These are phyloP conservation scores for Coelopa pilipes DNA, from an alignment of 2,888 invertebrate species.

Conservation along the genomic window DNA sequence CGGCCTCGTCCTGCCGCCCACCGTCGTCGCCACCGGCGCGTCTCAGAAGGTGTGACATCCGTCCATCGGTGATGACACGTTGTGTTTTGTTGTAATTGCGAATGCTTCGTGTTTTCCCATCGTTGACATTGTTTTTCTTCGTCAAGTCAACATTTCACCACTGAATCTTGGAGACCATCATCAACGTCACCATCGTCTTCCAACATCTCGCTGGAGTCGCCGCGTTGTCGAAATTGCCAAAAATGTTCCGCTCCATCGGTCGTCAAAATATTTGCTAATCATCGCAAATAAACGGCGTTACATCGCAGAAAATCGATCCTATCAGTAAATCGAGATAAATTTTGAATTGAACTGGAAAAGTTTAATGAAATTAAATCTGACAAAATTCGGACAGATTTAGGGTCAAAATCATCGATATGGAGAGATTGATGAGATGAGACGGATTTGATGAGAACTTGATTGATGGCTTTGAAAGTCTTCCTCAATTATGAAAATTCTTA, in stretches of 20 bases:
- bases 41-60: too few species aligned
- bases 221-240: too few species aligned
- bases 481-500: too few species aligned
- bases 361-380: background rate
- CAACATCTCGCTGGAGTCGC: background rate
- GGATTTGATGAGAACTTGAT: background rate
- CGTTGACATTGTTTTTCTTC: background rate
- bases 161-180: background rate
- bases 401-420: too few species aligned
- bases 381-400: too few species aligned
- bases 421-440: background rate
- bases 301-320: background rate
- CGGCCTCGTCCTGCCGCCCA: too few species aligned
- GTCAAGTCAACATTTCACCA: background rate
- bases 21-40: too few species aligned
- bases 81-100: too few species aligned
- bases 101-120: too few species aligned
- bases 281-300: background rate
- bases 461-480: too few species aligned
- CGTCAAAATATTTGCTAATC: slow-evolving; percentile 3
- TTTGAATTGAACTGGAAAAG: background rate
- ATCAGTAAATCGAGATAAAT: background rate
- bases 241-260: background rate
- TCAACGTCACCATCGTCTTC: too few species aligned
- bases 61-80: too few species aligned